Evolutionary conservation across 2,888 invertebrate species (phyloP).

Genomic region (Prenolepis imparis): DNA sequence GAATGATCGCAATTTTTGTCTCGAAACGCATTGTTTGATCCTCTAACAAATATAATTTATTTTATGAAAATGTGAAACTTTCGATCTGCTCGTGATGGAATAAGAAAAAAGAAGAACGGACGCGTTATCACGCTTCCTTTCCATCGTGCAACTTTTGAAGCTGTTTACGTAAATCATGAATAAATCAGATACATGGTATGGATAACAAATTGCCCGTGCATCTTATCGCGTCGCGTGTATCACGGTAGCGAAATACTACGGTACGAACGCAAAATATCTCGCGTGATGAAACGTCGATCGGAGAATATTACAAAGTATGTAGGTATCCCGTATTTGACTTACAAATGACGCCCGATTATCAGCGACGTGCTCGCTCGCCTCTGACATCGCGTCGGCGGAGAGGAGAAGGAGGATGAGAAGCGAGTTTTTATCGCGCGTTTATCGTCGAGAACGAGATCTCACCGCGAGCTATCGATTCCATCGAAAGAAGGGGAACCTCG

Average conservation of each 20-base stretch:
- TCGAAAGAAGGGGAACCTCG: conserved; percentile 7
- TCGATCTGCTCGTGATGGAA: neutral
- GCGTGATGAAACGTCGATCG: conserved; percentile 22
- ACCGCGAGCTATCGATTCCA: conserved; percentile 34
- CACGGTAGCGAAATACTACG: conserved; percentile 8
- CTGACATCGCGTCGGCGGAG: neutral
- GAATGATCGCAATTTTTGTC: neutral
- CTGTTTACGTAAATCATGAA: conserved; percentile 2
- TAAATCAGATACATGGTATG: neutral
- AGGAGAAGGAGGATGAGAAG: neutral
- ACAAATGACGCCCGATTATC: conserved; percentile 43
- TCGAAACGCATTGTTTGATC: neutral
- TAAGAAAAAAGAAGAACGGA: neutral
- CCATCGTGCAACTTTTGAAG: neutral
- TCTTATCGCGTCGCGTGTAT: conserved; percentile 37
- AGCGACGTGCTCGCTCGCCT: conserved; percentile 25
- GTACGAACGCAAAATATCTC: neutral
- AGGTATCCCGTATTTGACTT: conserved; percentile 37
- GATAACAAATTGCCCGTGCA: conserved; percentile 20
- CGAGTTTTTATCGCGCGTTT: conserved; percentile 37
- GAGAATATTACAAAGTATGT: conserved; percentile 23
- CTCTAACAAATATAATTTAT: neutral
- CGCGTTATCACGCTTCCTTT: neutral
- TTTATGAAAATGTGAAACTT: neutral
- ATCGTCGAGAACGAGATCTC: conserved; percentile 26